Percentiles rank a stretch among this genome's conserved stretches.
Conservation (phyloP, 2,113 vertebrate genomes). For the Grammomys dolichurus region DNA sequence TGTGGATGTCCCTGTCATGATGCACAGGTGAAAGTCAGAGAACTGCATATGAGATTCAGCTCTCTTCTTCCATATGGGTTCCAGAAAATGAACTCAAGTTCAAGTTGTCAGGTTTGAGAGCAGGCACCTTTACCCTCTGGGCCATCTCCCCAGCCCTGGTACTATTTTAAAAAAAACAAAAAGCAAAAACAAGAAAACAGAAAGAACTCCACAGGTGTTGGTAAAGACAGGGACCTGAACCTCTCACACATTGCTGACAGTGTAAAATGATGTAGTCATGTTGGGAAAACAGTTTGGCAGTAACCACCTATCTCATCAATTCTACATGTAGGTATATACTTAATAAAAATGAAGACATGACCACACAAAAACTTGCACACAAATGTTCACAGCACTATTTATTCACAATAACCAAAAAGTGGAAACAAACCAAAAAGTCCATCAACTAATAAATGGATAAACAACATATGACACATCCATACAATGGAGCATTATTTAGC, state of each 20-base stretch:
- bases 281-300: conserved; percentile 35
- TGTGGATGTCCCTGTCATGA: neutral
- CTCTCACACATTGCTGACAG: neutral
- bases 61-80: neutral
- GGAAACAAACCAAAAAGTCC: conserved; percentile 43
- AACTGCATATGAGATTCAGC: neutral
- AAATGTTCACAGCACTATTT: conserved; percentile 54
- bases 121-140: neutral
- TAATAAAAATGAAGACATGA: conserved; percentile 62
- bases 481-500: conserved; percentile 42
- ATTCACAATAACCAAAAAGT: conserved; percentile 36
- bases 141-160: neutral
- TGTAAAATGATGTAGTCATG: conserved; percentile 1
- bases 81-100: neutral
- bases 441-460: conserved; percentile 15
- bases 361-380: conserved; percentile 47
- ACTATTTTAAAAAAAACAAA: neutral
- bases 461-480: conserved; percentile 33
- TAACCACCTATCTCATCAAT: conserved; percentile 30
- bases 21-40: neutral
- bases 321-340: conserved; percentile 15
- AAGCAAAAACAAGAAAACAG: neutral
- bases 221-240: neutral
- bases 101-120: neutral
- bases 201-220: neutral